Evolutionary conservation across 2,797 vertebrate genomes (phyloP), one percentile per base, ranked within the genome.

Genomic region (Coregonus suidteri): DNA sequence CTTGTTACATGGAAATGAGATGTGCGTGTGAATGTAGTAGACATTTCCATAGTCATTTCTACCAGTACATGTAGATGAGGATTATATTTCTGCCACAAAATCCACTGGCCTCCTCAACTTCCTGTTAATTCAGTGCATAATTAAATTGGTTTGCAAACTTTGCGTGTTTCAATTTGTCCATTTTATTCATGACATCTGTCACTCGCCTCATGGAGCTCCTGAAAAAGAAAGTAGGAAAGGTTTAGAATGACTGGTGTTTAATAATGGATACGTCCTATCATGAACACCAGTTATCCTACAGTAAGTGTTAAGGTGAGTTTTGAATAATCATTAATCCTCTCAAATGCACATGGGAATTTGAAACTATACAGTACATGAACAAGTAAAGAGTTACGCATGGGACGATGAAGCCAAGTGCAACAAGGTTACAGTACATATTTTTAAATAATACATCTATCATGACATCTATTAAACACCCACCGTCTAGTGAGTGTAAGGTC

Each of bases 111-210:
- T 68, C 66, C 31, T 34, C 15, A 16, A 68, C 31, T 34, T 68
- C 11, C 56, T 73, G 51, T 96, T 92, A 99, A 82, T 95, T 94
- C 87, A 99, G 89, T 0, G 97, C 96, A 0, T 99, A 99, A 93
- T 98, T 99, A 82, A 99, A 99, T 92, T 99, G 97, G 93, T 98
- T 99, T 80, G 96, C 92, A 91, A 99, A 99, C 93, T 99, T 99
- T 72, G 98, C 96, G 0, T 99, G 98, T 84, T 97, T 98, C 76
- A 93, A 95, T 73, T 72, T 87, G 93, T 99, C 97, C 79, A 94
- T 85, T 79, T 85, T 94, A 85, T 90, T 96, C 97, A 99, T 93
- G 71, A 95, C 96, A n/a, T 95, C 88, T 65, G 94, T 87, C 0
- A 97, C 94, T 47, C 97, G 89, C 71, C 95, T 95, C 93, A 99